phyloP scores from a whole-genome alignment of 2,797 vertebrate genomes.

The Artibeus lituratus region DNA sequence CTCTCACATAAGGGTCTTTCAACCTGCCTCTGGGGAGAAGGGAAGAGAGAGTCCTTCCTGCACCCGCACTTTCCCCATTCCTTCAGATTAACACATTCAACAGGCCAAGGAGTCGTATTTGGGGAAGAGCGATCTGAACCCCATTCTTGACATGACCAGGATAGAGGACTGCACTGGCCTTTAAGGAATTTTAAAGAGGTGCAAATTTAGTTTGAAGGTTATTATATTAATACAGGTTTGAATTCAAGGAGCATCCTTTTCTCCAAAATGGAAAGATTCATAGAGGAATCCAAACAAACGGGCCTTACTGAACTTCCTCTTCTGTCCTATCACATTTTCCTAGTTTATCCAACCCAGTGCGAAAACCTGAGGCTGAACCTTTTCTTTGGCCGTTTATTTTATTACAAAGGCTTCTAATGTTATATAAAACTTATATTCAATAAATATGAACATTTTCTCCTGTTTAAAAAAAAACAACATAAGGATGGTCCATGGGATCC shows the following conservation, averaged over 20 bases:
- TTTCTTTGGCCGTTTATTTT: background rate
- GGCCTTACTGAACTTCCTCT: background rate
- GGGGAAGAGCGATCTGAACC: background rate
- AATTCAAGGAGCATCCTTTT: background rate
- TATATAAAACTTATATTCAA: background rate
- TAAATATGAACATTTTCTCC: background rate
- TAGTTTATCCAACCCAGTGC: background rate
- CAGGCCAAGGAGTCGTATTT: no score
- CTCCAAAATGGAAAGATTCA: background rate
- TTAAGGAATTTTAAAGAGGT: background rate
- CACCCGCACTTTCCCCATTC: background rate
- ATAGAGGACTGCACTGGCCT: background rate
- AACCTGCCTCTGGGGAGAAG: fast-evolving
- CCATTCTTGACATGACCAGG: background rate
- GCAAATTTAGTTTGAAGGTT: background rate
- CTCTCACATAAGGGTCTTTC: background rate
- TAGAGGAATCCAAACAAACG: background rate
- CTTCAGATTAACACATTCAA: background rate
- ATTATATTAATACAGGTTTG: background rate
- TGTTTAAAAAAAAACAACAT: background rate
- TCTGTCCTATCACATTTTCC: background rate
- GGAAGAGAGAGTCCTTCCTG: background rate
- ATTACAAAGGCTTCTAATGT: background rate
- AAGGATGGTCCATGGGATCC: background rate
- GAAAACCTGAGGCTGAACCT: background rate